A percentile compares a stretch with the other conserved stretches of the same genome.
Conservation (phyloP, 1,140 invertebrate species). For the Achroia grisella region DNA sequence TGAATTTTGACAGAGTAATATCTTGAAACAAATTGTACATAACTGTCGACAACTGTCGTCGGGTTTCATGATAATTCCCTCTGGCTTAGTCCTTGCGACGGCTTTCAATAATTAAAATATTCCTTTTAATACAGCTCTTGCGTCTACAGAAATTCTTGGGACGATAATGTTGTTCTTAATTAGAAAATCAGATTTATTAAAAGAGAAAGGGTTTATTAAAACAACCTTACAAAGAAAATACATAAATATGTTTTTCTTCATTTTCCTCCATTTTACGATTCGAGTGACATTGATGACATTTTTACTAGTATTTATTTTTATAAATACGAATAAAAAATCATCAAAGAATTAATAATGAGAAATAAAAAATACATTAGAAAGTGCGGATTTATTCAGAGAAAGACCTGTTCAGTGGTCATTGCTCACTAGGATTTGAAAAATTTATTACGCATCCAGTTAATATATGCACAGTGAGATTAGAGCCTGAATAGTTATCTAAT, state of each 20-base stretch:
- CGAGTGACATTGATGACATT: no score
- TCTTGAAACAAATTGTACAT: constrained; percentile 9
- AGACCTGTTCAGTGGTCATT: no score
- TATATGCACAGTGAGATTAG: no score
- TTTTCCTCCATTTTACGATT: constrained; percentile 7
- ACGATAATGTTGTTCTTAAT: constrained; percentile 47
- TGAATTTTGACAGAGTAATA: no score
- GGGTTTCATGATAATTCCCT: constrained; percentile 37
- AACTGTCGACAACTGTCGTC: constrained; percentile 44
- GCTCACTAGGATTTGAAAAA: no score
- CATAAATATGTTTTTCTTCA: background rate
- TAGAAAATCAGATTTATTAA: constrained; percentile 44
- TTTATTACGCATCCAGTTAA: no score
- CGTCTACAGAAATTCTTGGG: constrained; percentile 32
- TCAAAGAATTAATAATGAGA: no score
- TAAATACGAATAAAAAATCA: no score
- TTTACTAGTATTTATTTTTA: no score
- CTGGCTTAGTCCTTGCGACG: constrained; percentile 19
- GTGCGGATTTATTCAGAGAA: no score
- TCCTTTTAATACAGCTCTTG: constrained; percentile 41
- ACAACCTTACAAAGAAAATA: constrained; percentile 12
- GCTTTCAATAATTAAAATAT: constrained; percentile 55
- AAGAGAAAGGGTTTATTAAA: constrained; percentile 37
- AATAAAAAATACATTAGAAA: no score
- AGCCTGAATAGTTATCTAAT: no score